These are phyloP conservation scores for Caenorhabditis uteleia DNA, from an alignment of 2,888 invertebrate genomes.

Conservation along the genomic window DNA sequence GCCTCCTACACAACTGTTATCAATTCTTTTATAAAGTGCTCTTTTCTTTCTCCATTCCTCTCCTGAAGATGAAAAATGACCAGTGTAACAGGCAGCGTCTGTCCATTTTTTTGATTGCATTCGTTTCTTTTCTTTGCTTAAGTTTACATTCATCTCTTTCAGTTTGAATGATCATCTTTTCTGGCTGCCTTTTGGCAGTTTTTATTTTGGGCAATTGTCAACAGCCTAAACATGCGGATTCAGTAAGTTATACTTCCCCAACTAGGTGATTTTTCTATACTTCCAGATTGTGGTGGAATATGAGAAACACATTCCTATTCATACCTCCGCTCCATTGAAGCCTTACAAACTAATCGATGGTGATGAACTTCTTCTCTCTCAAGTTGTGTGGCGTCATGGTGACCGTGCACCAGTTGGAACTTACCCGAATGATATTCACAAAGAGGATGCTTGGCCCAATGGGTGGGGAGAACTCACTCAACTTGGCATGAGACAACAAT, in stretches of 20 bases:
- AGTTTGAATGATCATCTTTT: not conserved
- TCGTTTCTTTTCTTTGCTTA: too few relatives aligned
- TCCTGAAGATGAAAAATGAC: too few relatives aligned
- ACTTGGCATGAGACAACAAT: constrained; percentile 66
- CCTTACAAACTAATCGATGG: constrained; percentile 12
- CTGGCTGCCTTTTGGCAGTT: not conserved
- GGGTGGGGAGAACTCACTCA: constrained; percentile 87
- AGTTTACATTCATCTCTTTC: too few relatives aligned
- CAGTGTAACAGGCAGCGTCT: too few relatives aligned
- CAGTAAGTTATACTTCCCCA: not conserved
- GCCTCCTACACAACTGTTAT: too few relatives aligned
- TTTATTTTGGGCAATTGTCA: not conserved
- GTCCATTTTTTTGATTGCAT: too few relatives aligned
- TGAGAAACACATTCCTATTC: constrained; percentile 24
- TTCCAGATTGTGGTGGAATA: constrained; percentile 17
- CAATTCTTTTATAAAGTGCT: too few relatives aligned
- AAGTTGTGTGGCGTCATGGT: constrained; percentile 80
- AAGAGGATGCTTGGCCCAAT: constrained; percentile 82
- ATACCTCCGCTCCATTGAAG: constrained; percentile 8
- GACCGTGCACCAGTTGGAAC: constrained; percentile 84
- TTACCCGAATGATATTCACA: constrained; percentile 84
- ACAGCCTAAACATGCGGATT: not conserved
- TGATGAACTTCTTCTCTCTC: constrained; percentile 27
- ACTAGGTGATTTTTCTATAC: not conserved
- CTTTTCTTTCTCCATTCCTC: too few relatives aligned